phyloP scores from a whole-genome alignment of 1,140 invertebrate genomes.

The Triops cancriformis region DNA sequence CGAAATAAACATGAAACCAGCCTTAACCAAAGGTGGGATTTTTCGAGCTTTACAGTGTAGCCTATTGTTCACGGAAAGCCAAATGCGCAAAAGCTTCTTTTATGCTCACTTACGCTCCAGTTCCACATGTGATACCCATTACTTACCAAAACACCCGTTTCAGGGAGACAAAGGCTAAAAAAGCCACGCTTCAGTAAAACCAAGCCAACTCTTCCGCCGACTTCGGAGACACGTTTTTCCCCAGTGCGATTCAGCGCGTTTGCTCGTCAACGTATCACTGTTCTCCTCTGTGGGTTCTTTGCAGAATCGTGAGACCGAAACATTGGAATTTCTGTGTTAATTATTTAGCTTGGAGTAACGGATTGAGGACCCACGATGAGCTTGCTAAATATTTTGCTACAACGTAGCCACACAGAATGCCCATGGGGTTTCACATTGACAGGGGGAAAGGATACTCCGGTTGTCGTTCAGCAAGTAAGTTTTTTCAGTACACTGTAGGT shows the following conservation, averaged over 20 bases:
- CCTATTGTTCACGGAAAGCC: background rate
- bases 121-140: background rate
- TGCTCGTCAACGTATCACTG: background rate
- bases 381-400: slow-evolving; percentile 40
- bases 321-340: too few species aligned
- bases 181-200: background rate
- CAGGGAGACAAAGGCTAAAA: background rate
- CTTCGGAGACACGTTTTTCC: background rate
- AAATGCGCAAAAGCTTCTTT: background rate
- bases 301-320: too few species aligned
- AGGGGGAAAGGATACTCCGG: slow-evolving; percentile 71
- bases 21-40: too few species aligned
- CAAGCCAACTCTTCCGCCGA: background rate
- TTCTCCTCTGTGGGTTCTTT: background rate
- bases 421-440: slow-evolving; percentile 83
- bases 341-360: too few species aligned
- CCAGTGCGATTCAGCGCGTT: background rate
- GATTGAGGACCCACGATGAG: slow-evolving; percentile 31
- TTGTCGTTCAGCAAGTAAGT: slow-evolving; percentile 60
- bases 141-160: background rate
- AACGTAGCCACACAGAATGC: slow-evolving; percentile 38
- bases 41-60: background rate
- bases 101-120: background rate
- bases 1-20: too few species aligned
- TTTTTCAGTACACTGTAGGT: too few species aligned